These are phyloP conservation scores for Alosa alosa DNA, from an alignment of 2,113 vertebrate genomes.

Conservation along the genomic window DNA sequence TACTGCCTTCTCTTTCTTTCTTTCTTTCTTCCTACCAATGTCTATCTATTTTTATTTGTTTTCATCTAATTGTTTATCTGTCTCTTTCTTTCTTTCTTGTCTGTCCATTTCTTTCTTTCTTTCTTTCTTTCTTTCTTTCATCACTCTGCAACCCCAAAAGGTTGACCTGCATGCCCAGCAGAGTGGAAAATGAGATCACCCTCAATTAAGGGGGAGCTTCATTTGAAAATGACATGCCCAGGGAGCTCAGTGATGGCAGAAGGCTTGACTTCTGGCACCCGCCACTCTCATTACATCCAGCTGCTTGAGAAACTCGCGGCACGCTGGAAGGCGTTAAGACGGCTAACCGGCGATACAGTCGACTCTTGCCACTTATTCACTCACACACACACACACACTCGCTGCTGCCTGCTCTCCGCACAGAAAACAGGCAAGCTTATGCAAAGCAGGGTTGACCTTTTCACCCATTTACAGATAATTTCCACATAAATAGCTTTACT, in stretches of 20 bases:
- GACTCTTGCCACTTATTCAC: background rate
- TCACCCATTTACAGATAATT: background rate
- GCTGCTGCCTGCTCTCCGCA: background rate
- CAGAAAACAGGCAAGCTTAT: background rate
- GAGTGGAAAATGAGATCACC: slow-evolving; percentile 60
- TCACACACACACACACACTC: background rate
- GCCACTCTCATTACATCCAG: slow-evolving; percentile 12
- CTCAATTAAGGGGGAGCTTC: slow-evolving; percentile 41
- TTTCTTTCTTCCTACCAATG: background rate
- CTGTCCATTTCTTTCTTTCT: background rate
- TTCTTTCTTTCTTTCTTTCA: background rate
- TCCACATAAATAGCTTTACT: background rate
- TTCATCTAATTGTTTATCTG: background rate
- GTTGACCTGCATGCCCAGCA: slow-evolving; percentile 57
- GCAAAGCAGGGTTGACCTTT: background rate
- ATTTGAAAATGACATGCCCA: slow-evolving; percentile 32
- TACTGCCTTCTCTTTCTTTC: background rate
- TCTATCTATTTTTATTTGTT: background rate
- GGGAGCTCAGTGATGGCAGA: background rate
- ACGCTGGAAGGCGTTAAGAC: slow-evolving; percentile 2
- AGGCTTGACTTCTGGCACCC: slow-evolving; percentile 15
- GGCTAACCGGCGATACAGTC: background rate
- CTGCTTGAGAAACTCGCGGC: background rate
- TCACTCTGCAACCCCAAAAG: slow-evolving; percentile 27
- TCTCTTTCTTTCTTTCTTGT: background rate